Evolutionary conservation across 2,113 vertebrate species (phyloP).

Genomic region (Hemicordylus capensis): DNA sequence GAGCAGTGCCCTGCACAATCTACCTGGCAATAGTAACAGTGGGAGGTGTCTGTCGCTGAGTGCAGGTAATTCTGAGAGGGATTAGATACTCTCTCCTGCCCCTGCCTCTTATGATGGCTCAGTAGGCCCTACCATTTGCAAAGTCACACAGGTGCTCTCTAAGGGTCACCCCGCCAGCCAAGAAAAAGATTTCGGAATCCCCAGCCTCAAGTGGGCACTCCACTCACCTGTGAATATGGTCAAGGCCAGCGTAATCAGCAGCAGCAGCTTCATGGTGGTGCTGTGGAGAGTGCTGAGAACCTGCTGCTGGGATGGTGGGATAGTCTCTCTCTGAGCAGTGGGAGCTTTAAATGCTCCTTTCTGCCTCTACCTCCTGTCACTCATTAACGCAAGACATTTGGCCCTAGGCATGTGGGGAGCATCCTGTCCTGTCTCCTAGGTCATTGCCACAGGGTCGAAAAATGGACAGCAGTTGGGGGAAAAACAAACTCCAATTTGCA

Average conservation of each 20-base stretch:
- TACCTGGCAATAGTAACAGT: too few species aligned
- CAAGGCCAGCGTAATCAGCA: background rate
- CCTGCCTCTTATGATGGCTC: too few species aligned
- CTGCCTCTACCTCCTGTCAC: background rate
- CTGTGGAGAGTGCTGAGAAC: background rate
- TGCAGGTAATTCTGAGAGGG: too few species aligned
- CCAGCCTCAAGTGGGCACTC: background rate
- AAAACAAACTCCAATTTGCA: background rate
- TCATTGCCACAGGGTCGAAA: background rate
- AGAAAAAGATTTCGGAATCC: background rate
- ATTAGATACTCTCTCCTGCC: too few species aligned
- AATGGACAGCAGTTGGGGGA: background rate
- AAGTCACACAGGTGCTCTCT: too few species aligned
- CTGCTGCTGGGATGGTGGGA: background rate
- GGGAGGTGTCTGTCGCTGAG: too few species aligned
- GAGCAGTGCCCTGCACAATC: too few species aligned
- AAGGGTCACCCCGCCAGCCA: too few species aligned
- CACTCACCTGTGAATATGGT: background rate
- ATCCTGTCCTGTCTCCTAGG: background rate
- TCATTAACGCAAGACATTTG: conserved; percentile 1
- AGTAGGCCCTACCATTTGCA: too few species aligned
- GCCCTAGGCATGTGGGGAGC: background rate
- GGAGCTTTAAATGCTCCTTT: background rate
- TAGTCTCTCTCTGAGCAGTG: background rate
- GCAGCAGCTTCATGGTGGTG: background rate